phyloP scores from a whole-genome alignment of 2,888 invertebrate species.

The Leptinotarsa haldemani region DNA sequence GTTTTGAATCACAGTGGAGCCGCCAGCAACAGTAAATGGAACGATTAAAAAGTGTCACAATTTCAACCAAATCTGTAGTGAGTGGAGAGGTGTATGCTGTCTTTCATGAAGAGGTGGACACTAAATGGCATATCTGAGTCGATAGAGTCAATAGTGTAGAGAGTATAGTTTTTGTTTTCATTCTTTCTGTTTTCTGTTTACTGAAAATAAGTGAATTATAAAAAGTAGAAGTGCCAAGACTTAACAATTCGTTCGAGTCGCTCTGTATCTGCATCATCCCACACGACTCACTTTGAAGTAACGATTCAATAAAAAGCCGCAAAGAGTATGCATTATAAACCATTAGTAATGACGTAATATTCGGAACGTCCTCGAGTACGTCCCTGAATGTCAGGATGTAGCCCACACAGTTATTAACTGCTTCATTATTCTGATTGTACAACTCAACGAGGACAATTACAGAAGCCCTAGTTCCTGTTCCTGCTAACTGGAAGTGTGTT shows the following conservation, averaged over 20 bases:
- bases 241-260: neutral
- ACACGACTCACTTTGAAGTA: neutral
- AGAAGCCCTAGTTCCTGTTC: slow-evolving; percentile 44
- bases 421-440: slow-evolving; percentile 53
- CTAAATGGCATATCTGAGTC: no score
- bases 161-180: no score
- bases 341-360: slow-evolving; percentile 3
- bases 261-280: neutral
- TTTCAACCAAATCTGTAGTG: no score
- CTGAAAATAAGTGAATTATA: no score
- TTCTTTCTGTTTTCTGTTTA: no score
- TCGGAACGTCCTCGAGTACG: slow-evolving; percentile 29
- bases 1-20: no score
- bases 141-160: no score
- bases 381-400: slow-evolving; percentile 39
- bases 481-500: slow-evolving; percentile 37
- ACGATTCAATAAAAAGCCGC: neutral
- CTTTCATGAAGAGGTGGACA: no score
- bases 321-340: neutral
- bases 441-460: slow-evolving; percentile 49
- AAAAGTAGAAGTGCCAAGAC: no score
- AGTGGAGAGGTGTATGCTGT: no score
- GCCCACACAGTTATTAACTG: slow-evolving; percentile 53
- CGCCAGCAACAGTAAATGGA: no score
- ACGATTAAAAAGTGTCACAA: no score